Base-by-base conservation (phyloP, 1,140 invertebrate genomes). In the Halesus radiatus region DNA sequence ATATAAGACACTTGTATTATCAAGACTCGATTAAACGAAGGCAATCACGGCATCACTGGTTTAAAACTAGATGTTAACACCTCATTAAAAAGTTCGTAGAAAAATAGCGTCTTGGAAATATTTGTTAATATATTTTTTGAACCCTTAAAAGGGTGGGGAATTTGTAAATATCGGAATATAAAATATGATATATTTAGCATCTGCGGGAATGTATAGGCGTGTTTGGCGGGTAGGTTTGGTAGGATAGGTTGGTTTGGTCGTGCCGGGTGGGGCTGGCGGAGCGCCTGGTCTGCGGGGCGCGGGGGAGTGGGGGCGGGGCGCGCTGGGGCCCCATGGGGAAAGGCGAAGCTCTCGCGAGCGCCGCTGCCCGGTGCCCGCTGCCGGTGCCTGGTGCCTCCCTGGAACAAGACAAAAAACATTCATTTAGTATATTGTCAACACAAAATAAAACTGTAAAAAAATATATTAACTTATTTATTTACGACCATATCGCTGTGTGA, bases 241-340 rank as follows among this genome's bases (percentile, higher is more conserved):
- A 10, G 37, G 10, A 13, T 7, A 13, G 37, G 37, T 45, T 13
- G 32, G 32, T 32, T 32, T 32, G 32, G 32, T 32, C 32, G 32
- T 32, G 32, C 32, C 32, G 2, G n/a, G n/a, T n/a, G 54, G 16
- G 18, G 23, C n/a, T 15, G 13, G 16, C 1, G 29, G 29, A 29
- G 50, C 54, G 26, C 75, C 80, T 77, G 66, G 56, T 45, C 37
- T 45, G 66, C 22, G 70, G 54, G 26, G 45, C 76, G 76, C 37
- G 64, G 52, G 26, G 66, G 54, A 45, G 32, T 16, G 75, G 74
- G 80, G 58, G 66, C 16, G 68, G 76, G 72, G 66, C 56, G 4
- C 37, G 52, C 76, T 62, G 58, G 58, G 50, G 80, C 80, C 80
- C 76, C 80, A 75, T 64, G 18, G 26, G 26, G 29, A 54, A 53